A percentile compares a stretch with the other conserved stretches of the same genome.
These are phyloP conservation scores for Adelognathus sp. DNA, from an alignment of 2,888 invertebrate species.

Conservation along the genomic window DNA sequence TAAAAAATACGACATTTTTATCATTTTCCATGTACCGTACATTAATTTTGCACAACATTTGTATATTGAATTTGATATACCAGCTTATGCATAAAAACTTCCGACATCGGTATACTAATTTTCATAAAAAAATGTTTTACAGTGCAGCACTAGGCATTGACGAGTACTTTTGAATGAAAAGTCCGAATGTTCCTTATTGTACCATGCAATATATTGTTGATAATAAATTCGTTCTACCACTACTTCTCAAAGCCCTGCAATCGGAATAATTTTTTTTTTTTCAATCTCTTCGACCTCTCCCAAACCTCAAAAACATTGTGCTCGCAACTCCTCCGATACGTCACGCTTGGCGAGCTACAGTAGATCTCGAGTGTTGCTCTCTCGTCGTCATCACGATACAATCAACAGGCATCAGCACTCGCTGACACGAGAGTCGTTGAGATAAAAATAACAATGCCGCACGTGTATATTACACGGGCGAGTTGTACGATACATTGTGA, in stretches of 20 bases:
- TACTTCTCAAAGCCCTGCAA: no score
- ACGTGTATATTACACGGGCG: neutral
- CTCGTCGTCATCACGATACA: conserved; percentile 9
- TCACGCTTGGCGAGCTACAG: conserved; percentile 1
- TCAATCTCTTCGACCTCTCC: neutral
- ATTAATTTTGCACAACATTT: no score
- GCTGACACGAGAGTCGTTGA: conserved; percentile 9
- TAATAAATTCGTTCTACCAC: no score
- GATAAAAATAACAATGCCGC: conserved; percentile 12
- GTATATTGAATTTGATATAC: no score
- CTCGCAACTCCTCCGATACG: neutral
- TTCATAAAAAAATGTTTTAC: no score
- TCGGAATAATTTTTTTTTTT: neutral
- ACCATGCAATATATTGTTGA: no score
- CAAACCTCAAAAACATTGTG: neutral
- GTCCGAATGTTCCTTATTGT: neutral
- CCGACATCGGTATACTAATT: no score
- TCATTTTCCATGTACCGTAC: no score
- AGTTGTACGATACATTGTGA: neutral
- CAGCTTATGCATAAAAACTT: no score
- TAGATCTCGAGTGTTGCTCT: conserved; percentile 16
- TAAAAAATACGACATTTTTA: no score
- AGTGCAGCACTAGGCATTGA: no score
- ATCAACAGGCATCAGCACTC: neutral
- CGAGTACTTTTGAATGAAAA: no score